Evolutionary conservation across 2,797 vertebrate genomes (phyloP).

Genomic region (Acomys russatus): DNA sequence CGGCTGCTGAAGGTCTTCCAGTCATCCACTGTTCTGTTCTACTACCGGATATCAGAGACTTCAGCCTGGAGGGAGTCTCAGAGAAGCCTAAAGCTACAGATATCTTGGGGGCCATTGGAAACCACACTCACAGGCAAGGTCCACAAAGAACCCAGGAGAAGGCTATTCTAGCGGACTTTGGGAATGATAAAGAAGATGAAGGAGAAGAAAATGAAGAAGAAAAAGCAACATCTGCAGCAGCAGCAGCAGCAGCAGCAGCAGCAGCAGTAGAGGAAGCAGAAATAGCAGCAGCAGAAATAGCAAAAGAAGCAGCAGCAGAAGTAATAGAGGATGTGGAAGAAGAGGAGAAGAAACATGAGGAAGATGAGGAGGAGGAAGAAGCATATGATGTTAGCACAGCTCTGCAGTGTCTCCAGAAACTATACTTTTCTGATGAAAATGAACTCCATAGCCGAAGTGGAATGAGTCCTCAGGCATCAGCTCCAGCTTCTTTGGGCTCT

Average conservation of each 20-base stretch:
- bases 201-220: not conserved
- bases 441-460: not conserved
- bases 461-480: not conserved
- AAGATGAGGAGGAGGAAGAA: not conserved
- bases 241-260: not conserved
- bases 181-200: not conserved
- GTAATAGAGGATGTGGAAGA: too few relatives aligned
- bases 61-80: not conserved
- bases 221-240: not conserved
- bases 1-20: not conserved
- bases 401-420: not conserved
- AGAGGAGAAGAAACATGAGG: not conserved
- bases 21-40: not conserved
- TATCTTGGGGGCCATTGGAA: not conserved
- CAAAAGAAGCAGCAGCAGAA: not conserved
- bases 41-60: not conserved
- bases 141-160: not conserved
- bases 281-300: too few relatives aligned
- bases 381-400: rapidly evolving
- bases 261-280: not conserved
- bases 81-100: not conserved
- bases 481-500: rapidly evolving
- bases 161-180: not conserved
- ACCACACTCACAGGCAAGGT: not conserved
- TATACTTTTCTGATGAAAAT: not conserved